Evolutionary conservation across 1,140 invertebrate genomes (phyloP).

Genomic region (Drosophila novamexicana): DNA sequence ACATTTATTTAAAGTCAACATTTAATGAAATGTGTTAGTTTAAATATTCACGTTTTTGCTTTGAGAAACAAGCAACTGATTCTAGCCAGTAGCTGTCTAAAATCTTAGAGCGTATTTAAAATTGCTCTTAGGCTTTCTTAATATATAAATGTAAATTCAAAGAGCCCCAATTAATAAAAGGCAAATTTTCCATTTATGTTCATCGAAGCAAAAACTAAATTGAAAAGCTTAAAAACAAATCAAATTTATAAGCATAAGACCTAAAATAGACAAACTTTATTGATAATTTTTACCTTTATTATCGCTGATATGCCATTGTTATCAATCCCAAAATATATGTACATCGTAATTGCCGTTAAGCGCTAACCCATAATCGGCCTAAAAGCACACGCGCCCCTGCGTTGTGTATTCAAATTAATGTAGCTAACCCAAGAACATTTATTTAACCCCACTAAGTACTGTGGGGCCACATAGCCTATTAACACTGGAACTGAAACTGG

Average conservation of each 20-base stretch:
- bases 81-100: no score
- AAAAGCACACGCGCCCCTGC: background rate
- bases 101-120: no score
- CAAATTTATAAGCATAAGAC: background rate
- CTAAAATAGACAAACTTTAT: no score
- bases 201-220: no score
- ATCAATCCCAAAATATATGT: background rate
- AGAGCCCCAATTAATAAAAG: no score
- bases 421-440: conserved; percentile 27
- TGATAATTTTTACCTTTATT: background rate
- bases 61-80: no score
- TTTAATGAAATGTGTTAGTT: no score
- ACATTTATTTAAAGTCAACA: no score
- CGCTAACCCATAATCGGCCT: background rate
- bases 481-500: conserved; percentile 29
- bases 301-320: background rate
- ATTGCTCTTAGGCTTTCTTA: no score
- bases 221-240: background rate
- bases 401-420: conserved; percentile 34
- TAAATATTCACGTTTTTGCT: no score
- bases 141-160: no score
- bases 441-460: conserved; percentile 36
- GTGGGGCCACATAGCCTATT: conserved; percentile 36
- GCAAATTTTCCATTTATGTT: no score
- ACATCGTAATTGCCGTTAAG: background rate